A percentile compares a stretch with the other conserved stretches of the same genome.
phyloP scores from a whole-genome alignment of 2,797 vertebrate genomes.

The Mus spretus region DNA sequence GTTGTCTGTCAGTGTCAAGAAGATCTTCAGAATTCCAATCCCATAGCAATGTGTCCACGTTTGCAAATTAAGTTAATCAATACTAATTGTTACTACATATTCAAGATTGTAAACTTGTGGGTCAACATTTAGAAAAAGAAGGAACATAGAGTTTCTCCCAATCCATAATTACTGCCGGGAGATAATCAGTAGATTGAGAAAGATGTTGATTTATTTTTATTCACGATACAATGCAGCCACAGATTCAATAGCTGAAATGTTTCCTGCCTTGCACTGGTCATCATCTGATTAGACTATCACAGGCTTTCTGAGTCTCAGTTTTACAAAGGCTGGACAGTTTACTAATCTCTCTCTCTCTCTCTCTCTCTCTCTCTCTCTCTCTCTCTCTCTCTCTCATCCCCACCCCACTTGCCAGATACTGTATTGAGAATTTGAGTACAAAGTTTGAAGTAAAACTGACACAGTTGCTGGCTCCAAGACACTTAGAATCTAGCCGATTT shows the following conservation, averaged over 20 bases:
- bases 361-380: background rate
- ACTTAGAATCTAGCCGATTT: background rate
- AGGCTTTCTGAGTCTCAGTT: background rate
- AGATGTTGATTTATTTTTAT: conserved; percentile 73
- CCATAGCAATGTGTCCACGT: conserved; percentile 17
- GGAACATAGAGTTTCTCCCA: conserved; percentile 57
- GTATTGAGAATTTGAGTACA: background rate
- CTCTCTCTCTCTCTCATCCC: background rate
- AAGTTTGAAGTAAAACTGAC: background rate
- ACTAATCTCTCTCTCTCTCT: background rate
- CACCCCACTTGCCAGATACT: background rate
- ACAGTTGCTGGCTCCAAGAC: background rate
- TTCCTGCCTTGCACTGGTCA: conserved; percentile 43
- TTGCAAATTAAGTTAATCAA: conserved; percentile 63
- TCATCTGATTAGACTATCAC: conserved; percentile 12
- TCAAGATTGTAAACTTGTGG: conserved; percentile 71
- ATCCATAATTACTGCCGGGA: conserved; percentile 59
- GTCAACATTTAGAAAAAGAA: conserved; percentile 64
- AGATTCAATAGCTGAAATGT: conserved; percentile 57
- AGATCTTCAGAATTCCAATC: conserved; percentile 49
- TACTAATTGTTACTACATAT: conserved; percentile 61
- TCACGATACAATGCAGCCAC: conserved; percentile 67
- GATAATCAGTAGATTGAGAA: conserved; percentile 69
- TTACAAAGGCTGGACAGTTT: background rate
- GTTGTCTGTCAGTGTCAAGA: conserved; percentile 36